Conservation (phyloP, 2,888 invertebrate genomes). For the Drosophila pullipes region DNA sequence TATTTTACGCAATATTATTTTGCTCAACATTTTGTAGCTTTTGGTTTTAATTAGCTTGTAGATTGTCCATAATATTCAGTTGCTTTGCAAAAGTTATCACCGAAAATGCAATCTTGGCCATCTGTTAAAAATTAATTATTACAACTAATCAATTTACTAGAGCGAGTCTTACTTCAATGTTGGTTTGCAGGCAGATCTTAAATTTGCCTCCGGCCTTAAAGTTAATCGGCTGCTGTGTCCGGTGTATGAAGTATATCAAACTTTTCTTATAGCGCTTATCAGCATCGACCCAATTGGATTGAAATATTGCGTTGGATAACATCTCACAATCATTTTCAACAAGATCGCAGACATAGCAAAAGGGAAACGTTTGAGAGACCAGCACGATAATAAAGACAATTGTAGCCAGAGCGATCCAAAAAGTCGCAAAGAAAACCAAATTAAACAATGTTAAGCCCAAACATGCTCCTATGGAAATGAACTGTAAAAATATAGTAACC, state of each 20-base stretch:
- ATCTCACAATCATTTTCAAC: slow-evolving; percentile 35
- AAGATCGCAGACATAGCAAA: slow-evolving; percentile 53
- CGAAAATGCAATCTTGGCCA: slow-evolving; percentile 62
- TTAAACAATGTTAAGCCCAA: slow-evolving; percentile 51
- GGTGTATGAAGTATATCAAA: slow-evolving; percentile 40
- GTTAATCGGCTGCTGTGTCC: slow-evolving; percentile 35
- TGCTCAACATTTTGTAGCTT: not conserved
- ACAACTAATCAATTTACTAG: not conserved
- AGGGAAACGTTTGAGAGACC: slow-evolving; percentile 53
- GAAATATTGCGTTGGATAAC: slow-evolving; percentile 38
- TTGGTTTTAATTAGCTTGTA: slow-evolving; percentile 1
- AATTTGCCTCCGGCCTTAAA: slow-evolving; percentile 51
- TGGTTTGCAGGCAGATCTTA: slow-evolving; percentile 46
- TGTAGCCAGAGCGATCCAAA: slow-evolving; percentile 35
- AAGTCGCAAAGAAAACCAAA: slow-evolving; percentile 49
- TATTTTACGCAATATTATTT: not conserved
- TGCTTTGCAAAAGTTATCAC: slow-evolving; percentile 54
- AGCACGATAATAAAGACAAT: slow-evolving; percentile 26
- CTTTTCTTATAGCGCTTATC: slow-evolving; percentile 40
- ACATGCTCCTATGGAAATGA: slow-evolving; percentile 48
- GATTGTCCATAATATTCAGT: slow-evolving; percentile 50
- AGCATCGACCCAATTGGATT: slow-evolving; percentile 55
- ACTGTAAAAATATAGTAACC: slow-evolving; percentile 51
- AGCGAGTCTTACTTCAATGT: slow-evolving; percentile 37
- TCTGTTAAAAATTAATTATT: slow-evolving; percentile 16